These are phyloP conservation scores for Cosmopolites sordidus DNA, from an alignment of 2,888 invertebrate species.

Conservation along the genomic window DNA sequence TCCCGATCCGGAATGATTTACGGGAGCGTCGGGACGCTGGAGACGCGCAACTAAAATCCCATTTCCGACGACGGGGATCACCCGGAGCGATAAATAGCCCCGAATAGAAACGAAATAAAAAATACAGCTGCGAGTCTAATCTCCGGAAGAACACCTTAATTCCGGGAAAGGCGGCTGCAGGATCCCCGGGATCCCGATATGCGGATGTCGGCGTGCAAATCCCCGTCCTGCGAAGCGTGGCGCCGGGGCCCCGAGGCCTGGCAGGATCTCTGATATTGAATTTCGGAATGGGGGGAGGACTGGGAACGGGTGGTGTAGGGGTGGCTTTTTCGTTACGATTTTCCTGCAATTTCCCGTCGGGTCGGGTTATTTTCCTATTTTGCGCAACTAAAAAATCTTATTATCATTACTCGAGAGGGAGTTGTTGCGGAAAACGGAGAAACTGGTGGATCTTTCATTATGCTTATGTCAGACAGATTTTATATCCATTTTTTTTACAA, in stretches of 20 bases:
- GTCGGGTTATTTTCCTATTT: too few species aligned
- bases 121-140: slow-evolving; percentile 42
- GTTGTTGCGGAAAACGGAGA: too few species aligned
- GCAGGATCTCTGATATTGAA: slow-evolving; percentile 15
- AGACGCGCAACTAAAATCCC: slow-evolving; percentile 34
- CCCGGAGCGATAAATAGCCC: slow-evolving; percentile 37
- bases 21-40: slow-evolving; percentile 24
- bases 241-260: neutral
- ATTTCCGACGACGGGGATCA: slow-evolving; percentile 34
- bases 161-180: slow-evolving; percentile 29
- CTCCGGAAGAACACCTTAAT: slow-evolving; percentile 47
- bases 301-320: too few species aligned
- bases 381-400: too few species aligned
- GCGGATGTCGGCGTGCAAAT: slow-evolving; percentile 40
- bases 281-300: slow-evolving; percentile 5
- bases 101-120: slow-evolving; percentile 41
- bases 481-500: too few species aligned
- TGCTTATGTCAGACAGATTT: too few species aligned
- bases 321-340: too few species aligned
- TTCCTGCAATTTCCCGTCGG: too few species aligned
- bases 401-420: too few species aligned
- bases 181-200: slow-evolving; percentile 25
- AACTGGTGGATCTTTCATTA: too few species aligned
- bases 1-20: slow-evolving; percentile 31
- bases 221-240: slow-evolving; percentile 25